phyloP scores from a whole-genome alignment of 2,113 vertebrate species.

The Aphelocoma coerulescens region DNA sequence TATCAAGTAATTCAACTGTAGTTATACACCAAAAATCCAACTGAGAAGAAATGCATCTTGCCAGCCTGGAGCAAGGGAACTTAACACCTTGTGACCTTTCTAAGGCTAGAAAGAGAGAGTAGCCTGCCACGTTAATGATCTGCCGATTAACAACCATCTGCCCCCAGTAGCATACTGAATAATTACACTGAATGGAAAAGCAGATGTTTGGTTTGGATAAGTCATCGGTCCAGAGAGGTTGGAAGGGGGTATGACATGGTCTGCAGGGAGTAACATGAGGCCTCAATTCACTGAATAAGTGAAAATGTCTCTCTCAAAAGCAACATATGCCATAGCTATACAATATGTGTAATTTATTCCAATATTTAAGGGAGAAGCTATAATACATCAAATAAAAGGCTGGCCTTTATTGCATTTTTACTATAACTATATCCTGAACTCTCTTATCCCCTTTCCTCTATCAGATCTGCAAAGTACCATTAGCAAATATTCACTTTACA shows the following conservation, averaged over 20 bases:
- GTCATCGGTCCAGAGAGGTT: constrained; percentile 28
- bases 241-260: constrained; percentile 9
- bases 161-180: background rate
- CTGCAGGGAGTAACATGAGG: constrained; percentile 31
- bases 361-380: background rate
- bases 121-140: constrained; percentile 42
- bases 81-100: constrained; percentile 50
- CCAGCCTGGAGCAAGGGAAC: constrained; percentile 20
- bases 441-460: background rate
- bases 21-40: background rate
- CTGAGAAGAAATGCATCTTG: background rate
- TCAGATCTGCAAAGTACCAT: background rate
- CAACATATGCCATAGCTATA: constrained; percentile 29
- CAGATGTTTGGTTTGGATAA: constrained; percentile 43
- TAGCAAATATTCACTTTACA: background rate
- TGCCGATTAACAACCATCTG: constrained; percentile 59
- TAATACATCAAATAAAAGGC: background rate
- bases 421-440: background rate
- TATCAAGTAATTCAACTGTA: background rate
- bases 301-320: constrained; percentile 29
- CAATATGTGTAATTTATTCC: background rate
- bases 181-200: constrained; percentile 48
- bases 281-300: constrained; percentile 21
- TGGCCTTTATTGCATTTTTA: background rate
- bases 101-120: constrained; percentile 23